These are phyloP conservation scores for Cephus sareptanus DNA, from an alignment of 2,888 invertebrate genomes.

Conservation along the genomic window DNA sequence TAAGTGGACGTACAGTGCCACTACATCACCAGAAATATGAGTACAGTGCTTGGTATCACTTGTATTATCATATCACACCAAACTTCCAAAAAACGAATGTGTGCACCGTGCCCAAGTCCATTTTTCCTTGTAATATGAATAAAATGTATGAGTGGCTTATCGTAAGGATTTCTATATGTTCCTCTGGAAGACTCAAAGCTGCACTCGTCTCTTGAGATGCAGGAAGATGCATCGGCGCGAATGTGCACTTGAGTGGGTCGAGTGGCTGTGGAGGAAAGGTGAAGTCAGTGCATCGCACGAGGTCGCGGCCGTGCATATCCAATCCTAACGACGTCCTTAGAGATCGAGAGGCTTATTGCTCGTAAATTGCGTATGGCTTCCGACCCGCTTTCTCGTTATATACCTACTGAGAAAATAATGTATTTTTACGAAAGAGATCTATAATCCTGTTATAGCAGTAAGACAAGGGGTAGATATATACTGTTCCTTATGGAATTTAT, in stretches of 20 bases:
- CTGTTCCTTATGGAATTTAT: not conserved
- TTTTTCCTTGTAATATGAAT: not conserved
- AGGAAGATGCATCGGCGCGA: conserved; percentile 15
- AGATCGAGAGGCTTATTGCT: conserved; percentile 56
- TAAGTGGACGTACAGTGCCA: too few relatives aligned
- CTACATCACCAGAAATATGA: too few relatives aligned
- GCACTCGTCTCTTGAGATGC: conserved; percentile 18
- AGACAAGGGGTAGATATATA: not conserved
- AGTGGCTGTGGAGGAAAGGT: conserved; percentile 43
- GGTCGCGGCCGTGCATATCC: conserved; percentile 60
- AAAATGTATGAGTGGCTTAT: not conserved
- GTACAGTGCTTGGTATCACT: too few relatives aligned
- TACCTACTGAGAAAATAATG: conserved; percentile 13
- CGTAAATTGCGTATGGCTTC: conserved; percentile 58
- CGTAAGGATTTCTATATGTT: not conserved
- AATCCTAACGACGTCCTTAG: conserved; percentile 57
- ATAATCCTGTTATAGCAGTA: not conserved
- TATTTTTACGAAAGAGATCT: not conserved
- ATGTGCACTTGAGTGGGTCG: conserved; percentile 9
- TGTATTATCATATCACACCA: too few relatives aligned
- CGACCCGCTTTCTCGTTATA: conserved; percentile 56
- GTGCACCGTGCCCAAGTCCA: not conserved
- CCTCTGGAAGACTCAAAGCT: not conserved
- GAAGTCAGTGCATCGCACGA: conserved; percentile 52
- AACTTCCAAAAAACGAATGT: too few relatives aligned